Evolutionary conservation across 2,113 vertebrate genomes (phyloP).

Genomic region (Monopterus albus): DNA sequence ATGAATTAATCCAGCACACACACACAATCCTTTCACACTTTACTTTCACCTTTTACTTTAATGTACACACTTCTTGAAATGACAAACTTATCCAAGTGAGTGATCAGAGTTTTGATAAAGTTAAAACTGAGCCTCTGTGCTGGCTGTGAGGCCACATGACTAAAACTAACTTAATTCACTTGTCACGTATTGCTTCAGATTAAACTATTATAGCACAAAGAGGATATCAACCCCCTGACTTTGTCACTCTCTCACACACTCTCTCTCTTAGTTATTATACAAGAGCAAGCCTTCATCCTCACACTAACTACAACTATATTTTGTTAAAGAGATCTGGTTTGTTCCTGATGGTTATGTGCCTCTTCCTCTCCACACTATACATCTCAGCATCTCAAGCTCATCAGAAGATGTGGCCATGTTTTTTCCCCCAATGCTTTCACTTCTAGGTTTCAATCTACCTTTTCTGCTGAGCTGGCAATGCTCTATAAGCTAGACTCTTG

Average conservation of each 20-base stretch:
- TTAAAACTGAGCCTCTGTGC: constrained; percentile 23
- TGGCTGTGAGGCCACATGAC: constrained; percentile 21
- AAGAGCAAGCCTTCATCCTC: constrained; percentile 3
- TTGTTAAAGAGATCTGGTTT: constrained; percentile 24
- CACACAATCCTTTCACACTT: constrained; percentile 5
- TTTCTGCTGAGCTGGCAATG: constrained; percentile 69
- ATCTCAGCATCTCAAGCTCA: constrained; percentile 30
- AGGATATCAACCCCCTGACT: constrained; percentile 24
- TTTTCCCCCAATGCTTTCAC: no score
- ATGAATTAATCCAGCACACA: constrained; percentile 54
- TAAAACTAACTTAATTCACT: constrained; percentile 30
- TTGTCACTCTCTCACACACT: neutral
- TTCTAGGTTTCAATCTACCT: constrained; percentile 38
- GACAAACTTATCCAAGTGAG: constrained; percentile 28
- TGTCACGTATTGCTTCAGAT: constrained; percentile 50
- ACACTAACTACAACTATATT: constrained; percentile 26
- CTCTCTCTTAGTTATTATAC: constrained; percentile 15
- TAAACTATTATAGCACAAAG: constrained; percentile 39
- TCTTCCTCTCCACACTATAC: constrained; percentile 24
- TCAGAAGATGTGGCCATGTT: constrained; percentile 39
- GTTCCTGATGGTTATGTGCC: constrained; percentile 26
- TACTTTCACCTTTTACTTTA: no score
- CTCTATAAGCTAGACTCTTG: constrained; percentile 39
- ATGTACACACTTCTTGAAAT: constrained; percentile 23
- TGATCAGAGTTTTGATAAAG: constrained; percentile 47